Evolutionary conservation across 2,113 vertebrate species (phyloP).

Genomic region (Nothocercus julius): DNA sequence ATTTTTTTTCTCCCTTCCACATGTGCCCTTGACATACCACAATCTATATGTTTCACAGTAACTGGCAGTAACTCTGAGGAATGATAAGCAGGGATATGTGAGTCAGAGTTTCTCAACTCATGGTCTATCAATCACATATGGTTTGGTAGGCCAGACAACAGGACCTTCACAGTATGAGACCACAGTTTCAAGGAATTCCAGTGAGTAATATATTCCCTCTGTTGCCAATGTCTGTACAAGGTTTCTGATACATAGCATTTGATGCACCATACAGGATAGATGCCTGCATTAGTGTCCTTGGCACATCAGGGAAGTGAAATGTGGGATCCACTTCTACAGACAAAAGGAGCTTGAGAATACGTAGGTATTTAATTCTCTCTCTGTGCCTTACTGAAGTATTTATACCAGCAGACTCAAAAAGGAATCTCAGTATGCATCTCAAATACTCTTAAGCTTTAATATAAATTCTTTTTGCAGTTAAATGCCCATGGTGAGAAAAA

Average conservation of each 20-base stretch:
- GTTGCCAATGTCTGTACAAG: neutral
- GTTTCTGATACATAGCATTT: neutral
- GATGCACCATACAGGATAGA: neutral
- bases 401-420: neutral
- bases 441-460: neutral
- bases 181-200: neutral
- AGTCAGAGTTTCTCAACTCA: neutral
- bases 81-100: neutral
- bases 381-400: neutral
- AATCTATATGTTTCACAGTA: neutral
- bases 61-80: neutral
- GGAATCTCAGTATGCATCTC: neutral
- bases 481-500: neutral
- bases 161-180: fast-evolving
- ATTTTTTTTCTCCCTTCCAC: neutral
- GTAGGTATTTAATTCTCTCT: neutral
- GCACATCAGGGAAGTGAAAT: neutral
- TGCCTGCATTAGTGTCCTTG: neutral
- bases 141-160: neutral
- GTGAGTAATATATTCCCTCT: neutral
- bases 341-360: neutral
- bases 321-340: neutral
- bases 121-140: neutral
- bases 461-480: neutral
- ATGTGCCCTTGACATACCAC: neutral